Evolutionary conservation across 1,140 invertebrate genomes (phyloP).

Genomic region (Ceratosolen fusciceps): DNA sequence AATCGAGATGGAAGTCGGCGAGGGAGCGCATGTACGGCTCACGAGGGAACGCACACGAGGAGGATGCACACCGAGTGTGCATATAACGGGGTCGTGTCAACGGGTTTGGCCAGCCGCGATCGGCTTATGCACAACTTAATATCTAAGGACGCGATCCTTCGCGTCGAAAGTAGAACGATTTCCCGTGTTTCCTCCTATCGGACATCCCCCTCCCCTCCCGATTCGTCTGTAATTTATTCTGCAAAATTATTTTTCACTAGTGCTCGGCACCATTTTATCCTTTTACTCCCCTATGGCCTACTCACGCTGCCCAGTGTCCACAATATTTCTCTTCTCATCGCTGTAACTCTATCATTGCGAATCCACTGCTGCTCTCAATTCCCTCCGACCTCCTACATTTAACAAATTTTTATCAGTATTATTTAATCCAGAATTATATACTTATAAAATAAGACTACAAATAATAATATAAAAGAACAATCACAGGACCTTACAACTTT

Average conservation of each 20-base stretch:
- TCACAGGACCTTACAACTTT: too few species aligned
- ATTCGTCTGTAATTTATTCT: background rate
- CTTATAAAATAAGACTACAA: too few species aligned
- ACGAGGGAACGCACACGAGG: background rate
- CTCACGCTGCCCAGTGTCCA: too few species aligned
- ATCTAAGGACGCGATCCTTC: slow-evolving; percentile 3
- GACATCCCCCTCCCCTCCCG: background rate
- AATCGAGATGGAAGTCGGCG: background rate
- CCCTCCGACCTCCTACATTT: too few species aligned
- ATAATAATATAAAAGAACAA: too few species aligned
- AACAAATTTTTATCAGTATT: background rate
- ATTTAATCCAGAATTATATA: too few species aligned
- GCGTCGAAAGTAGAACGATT: slow-evolving; percentile 17
- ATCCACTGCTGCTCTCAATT: too few species aligned
- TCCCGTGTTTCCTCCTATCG: background rate
- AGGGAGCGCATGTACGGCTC: background rate
- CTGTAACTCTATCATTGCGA: too few species aligned
- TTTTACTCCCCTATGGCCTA: background rate
- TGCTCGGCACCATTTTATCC: too few species aligned
- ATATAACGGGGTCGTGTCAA: slow-evolving; percentile 31
- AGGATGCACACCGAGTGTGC: slow-evolving; percentile 11
- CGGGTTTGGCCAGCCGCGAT: background rate
- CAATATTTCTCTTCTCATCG: too few species aligned
- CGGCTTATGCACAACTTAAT: background rate
- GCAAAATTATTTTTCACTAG: background rate